These are phyloP conservation scores for Solen grandis DNA, from an alignment of 1,140 invertebrate species.

Conservation along the genomic window DNA sequence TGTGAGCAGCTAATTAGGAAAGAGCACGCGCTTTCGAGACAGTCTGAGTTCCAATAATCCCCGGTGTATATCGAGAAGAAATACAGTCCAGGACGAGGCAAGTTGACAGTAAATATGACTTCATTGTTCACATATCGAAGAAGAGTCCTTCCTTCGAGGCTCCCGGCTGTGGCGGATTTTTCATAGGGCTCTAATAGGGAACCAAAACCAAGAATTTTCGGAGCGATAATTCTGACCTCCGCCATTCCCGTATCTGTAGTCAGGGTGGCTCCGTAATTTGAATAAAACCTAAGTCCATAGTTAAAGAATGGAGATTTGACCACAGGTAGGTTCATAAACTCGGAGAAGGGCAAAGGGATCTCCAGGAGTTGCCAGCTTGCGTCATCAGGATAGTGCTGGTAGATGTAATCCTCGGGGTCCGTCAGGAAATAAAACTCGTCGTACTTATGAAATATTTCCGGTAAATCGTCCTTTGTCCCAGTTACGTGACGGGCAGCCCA, in stretches of 20 bases:
- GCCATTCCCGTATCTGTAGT: constrained; percentile 74
- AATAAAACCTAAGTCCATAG: constrained; percentile 74
- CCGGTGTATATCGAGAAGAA: constrained; percentile 78
- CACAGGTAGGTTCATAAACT: constrained; percentile 82
- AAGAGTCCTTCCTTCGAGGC: constrained; percentile 72
- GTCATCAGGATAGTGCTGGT: constrained; percentile 83
- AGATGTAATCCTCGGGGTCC: constrained; percentile 83
- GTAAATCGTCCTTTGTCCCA: constrained; percentile 76
- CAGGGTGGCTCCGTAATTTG: constrained; percentile 75
- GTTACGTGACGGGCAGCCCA: constrained; percentile 82
- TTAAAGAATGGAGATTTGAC: constrained; percentile 80
- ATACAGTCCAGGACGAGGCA: constrained; percentile 75
- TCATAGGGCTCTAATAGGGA: constrained; percentile 72
- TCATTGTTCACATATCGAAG: constrained; percentile 75
- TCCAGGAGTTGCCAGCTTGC: constrained; percentile 83
- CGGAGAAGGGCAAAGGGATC: constrained; percentile 81
- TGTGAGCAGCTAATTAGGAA: constrained; percentile 75
- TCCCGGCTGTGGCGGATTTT: constrained; percentile 66
- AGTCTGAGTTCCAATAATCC: constrained; percentile 77
- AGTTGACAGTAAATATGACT: constrained; percentile 75
- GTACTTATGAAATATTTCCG: constrained; percentile 77
- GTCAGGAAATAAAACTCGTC: constrained; percentile 83
- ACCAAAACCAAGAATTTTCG: constrained; percentile 76
- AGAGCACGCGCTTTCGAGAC: constrained; percentile 77
- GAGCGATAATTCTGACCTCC: constrained; percentile 74